Evolutionary conservation across 1,140 invertebrate genomes (phyloP).

Genomic region (Eupristina koningsbergeri): DNA sequence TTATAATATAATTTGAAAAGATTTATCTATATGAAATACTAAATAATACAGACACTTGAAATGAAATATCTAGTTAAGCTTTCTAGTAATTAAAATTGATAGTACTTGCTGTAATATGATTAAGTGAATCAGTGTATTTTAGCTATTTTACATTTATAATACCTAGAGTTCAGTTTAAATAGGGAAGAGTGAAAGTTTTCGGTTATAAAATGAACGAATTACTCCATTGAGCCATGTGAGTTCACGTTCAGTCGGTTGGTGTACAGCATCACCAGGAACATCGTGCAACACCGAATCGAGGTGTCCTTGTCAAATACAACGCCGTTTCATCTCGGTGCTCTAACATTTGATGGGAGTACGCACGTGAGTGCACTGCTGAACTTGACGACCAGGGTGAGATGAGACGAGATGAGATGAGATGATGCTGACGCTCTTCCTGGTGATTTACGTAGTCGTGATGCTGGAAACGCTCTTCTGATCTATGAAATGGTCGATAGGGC

Average conservation of each 20-base stretch:
- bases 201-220: too few species aligned
- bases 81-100: too few species aligned
- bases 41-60: too few species aligned
- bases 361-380: conserved; percentile 24
- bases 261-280: neutral
- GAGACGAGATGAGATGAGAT: conserved; percentile 10
- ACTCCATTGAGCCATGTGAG: neutral
- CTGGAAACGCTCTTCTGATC: conserved; percentile 19
- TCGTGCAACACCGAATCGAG: neutral
- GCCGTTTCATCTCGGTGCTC: neutral
- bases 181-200: too few species aligned
- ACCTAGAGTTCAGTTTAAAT: too few species aligned
- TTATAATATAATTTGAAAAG: too few species aligned
- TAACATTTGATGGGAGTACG: neutral
- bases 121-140: too few species aligned
- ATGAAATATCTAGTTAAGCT: too few species aligned
- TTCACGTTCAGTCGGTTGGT: neutral
- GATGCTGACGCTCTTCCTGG: neutral
- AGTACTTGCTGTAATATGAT: too few species aligned
- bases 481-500: neutral
- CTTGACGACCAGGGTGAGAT: neutral
- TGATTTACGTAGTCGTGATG: neutral
- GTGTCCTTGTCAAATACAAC: conserved; percentile 25
- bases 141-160: too few species aligned
- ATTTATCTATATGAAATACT: too few species aligned